Evolutionary conservation across 1,140 invertebrate genomes (phyloP).

Genomic region (Listronotus bonariensis): DNA sequence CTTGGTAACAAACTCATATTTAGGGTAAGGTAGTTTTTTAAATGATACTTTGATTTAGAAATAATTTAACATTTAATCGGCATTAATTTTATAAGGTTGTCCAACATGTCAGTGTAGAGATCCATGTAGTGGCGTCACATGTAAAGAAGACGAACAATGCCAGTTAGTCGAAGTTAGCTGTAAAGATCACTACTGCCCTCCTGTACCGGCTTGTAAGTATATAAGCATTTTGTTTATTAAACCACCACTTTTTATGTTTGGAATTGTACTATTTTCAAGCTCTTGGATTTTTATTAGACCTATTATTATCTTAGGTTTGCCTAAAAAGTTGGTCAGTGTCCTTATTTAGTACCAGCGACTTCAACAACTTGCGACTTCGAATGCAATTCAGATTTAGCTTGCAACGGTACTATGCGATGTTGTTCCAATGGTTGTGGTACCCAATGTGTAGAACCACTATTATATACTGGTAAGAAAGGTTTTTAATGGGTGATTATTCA

Average conservation of each 20-base stretch:
- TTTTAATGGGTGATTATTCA: too few species aligned
- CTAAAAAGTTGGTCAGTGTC: slow-evolving; percentile 80
- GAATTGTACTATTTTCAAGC: too few species aligned
- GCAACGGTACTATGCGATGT: slow-evolving; percentile 70
- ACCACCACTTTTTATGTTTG: not conserved
- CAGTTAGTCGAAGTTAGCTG: slow-evolving; percentile 82
- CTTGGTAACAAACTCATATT: too few species aligned
- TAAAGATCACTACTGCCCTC: slow-evolving; percentile 76
- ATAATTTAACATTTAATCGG: too few species aligned
- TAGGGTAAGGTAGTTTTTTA: too few species aligned
- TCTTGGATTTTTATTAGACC: too few species aligned
- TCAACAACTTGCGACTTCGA: slow-evolving; percentile 73
- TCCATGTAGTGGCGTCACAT: slow-evolving; percentile 72
- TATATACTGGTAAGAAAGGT: slow-evolving; percentile 61
- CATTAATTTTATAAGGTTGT: slow-evolving; percentile 59
- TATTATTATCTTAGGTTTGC: slow-evolving; percentile 57
- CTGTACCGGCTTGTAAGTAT: slow-evolving; percentile 76
- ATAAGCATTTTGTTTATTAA: not conserved
- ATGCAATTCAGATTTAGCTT: slow-evolving; percentile 77
- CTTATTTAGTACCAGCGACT: slow-evolving; percentile 76
- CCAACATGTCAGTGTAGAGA: slow-evolving; percentile 77
- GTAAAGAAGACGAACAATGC: slow-evolving; percentile 67
- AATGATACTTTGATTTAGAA: too few species aligned
- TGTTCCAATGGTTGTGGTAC: slow-evolving; percentile 87
- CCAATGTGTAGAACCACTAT: slow-evolving; percentile 72